phyloP scores from a whole-genome alignment of 2,797 vertebrate genomes.

The Pseudochaenichthys georgianus region DNA sequence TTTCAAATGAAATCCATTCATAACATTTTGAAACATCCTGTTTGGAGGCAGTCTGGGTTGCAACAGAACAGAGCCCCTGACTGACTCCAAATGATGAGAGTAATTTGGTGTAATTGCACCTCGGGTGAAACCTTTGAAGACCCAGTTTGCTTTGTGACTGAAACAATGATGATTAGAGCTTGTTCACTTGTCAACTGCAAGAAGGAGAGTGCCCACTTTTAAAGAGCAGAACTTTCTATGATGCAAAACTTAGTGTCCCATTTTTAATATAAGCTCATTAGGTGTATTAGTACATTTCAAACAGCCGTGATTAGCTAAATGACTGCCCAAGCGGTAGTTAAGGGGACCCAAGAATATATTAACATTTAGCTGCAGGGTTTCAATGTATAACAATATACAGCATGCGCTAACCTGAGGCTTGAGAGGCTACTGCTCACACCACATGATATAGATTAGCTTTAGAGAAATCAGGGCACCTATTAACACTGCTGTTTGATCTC shows the following conservation, averaged over 20 bases:
- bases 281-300: conserved; percentile 8
- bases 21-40: conserved; percentile 50
- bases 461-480: conserved; percentile 85
- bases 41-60: conserved; percentile 35
- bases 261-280: background rate
- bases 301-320: background rate
- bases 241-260: conserved; percentile 6
- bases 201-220: conserved; percentile 81
- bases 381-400: conserved; percentile 57
- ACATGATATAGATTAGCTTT: conserved; percentile 90
- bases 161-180: conserved; percentile 82
- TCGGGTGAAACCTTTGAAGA: conserved; percentile 88
- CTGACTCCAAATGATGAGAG: conserved; percentile 58
- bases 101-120: conserved; percentile 85
- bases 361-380: conserved; percentile 54
- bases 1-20: conserved; percentile 31
- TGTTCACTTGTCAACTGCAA: conserved; percentile 88
- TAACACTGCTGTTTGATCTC: conserved; percentile 91
- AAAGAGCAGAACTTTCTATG: conserved; percentile 82
- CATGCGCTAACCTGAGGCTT: conserved; percentile 50
- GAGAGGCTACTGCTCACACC: conserved; percentile 75
- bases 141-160: conserved; percentile 79
- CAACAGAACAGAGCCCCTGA: conserved; percentile 48
- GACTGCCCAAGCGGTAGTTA: background rate
- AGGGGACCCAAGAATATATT: conserved; percentile 39